Conservation (phyloP, 2,113 vertebrate genomes). For the Pitta sordida region DNA sequence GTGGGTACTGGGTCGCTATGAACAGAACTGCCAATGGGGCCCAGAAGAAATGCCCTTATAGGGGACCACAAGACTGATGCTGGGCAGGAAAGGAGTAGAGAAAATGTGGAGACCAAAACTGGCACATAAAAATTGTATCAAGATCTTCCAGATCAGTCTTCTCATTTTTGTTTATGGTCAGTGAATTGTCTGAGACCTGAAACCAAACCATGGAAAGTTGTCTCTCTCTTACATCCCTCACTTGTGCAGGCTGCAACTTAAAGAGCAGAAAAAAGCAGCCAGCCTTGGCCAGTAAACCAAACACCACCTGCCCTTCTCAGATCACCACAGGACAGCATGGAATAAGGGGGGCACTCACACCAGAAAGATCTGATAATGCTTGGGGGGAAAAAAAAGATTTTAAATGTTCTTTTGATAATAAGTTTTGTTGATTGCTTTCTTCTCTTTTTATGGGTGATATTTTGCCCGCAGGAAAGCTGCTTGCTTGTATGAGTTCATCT, state of each 20-base stretch:
- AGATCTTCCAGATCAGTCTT: neutral
- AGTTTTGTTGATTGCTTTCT: neutral
- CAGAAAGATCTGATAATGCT: neutral
- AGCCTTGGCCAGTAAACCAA: neutral
- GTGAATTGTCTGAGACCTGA: neutral
- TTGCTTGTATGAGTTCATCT: conserved; percentile 30
- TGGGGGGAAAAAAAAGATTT: neutral
- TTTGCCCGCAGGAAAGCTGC: conserved; percentile 5
- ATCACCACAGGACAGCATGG: neutral
- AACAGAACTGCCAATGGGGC: neutral
- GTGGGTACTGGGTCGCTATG: rapidly evolving
- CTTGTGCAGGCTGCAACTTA: neutral
- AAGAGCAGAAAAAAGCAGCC: neutral
- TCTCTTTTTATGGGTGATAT: neutral
- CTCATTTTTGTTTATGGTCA: neutral
- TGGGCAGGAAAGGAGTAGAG: neutral
- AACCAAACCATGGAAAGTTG: neutral
- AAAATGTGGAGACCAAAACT: neutral
- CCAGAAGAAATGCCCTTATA: neutral
- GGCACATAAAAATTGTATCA: neutral
- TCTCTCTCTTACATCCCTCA: neutral
- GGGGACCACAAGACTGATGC: neutral
- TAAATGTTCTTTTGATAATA: neutral
- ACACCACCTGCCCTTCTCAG: neutral
- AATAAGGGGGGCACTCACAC: neutral